Conservation (phyloP, 2,113 vertebrate species). For the Toxotes chatareus region DNA sequence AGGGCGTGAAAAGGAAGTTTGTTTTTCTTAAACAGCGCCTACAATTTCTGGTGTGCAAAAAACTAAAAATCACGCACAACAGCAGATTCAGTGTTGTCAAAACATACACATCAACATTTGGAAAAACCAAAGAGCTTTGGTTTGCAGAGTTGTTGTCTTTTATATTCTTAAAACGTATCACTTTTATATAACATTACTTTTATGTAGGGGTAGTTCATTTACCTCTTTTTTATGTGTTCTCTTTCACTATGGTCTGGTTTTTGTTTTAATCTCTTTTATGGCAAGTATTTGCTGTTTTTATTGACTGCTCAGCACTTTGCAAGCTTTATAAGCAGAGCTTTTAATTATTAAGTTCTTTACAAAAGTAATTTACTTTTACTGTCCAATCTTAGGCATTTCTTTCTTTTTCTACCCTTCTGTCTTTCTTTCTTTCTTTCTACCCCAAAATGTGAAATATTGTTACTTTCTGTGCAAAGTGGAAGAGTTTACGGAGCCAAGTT, state of each 20-base stretch:
- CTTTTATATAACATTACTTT: slow-evolving; percentile 20
- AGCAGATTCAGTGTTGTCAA: slow-evolving; percentile 38
- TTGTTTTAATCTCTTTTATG: slow-evolving; percentile 32
- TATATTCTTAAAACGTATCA: neutral
- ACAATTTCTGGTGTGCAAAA: slow-evolving; percentile 42
- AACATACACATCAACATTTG: slow-evolving; percentile 28
- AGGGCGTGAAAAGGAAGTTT: slow-evolving; percentile 76
- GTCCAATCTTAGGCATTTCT: neutral
- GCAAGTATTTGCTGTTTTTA: slow-evolving; percentile 35
- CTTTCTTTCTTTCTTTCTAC: neutral
- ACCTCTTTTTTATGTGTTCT: slow-evolving; percentile 30
- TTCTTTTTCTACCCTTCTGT: slow-evolving; percentile 1
- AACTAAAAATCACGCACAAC: slow-evolving; percentile 23
- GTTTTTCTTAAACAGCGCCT: slow-evolving; percentile 72
- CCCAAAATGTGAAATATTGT: slow-evolving; percentile 28
- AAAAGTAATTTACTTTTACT: neutral
- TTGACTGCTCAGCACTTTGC: slow-evolving; percentile 25
- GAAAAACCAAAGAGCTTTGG: neutral
- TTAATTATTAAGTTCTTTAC: slow-evolving; percentile 9
- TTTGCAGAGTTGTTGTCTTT: slow-evolving; percentile 18
- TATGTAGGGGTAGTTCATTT: neutral
- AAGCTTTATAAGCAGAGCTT: slow-evolving; percentile 21
- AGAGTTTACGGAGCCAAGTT: slow-evolving; percentile 34
- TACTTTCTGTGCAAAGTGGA: neutral
- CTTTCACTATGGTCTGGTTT: slow-evolving; percentile 28